A percentile compares a stretch with the other conserved stretches of the same genome.
phyloP scores from a whole-genome alignment of 2,113 vertebrate genomes.

The Psammodynastes pulverulentus region DNA sequence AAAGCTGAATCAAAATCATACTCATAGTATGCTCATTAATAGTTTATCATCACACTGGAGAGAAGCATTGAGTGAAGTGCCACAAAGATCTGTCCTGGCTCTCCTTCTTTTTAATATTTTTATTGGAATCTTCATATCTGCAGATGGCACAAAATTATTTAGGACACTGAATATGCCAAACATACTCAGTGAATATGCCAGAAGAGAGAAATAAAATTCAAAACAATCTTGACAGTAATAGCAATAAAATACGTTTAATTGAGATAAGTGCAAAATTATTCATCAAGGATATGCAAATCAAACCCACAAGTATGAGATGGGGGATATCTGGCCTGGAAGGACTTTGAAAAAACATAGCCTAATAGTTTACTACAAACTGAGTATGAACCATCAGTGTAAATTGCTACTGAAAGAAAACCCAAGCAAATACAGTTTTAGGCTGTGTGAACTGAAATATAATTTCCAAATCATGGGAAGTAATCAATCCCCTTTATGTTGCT shows the following conservation, averaged over 20 bases:
- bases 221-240: not conserved
- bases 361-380: not conserved
- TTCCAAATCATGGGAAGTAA: not conserved
- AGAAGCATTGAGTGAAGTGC: not conserved
- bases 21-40: not conserved
- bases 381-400: not conserved
- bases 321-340: not conserved
- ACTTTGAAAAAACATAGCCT: not conserved
- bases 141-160: not conserved
- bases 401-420: not conserved
- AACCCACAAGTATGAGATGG: not conserved
- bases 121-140: not conserved
- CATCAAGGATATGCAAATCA: not conserved
- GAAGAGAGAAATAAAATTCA: not conserved
- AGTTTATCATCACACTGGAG: not conserved
- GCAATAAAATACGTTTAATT: not conserved
- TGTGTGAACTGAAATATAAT: not conserved
- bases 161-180: not conserved
- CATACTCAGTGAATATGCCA: not conserved
- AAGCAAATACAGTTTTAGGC: not conserved
- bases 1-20: not conserved
- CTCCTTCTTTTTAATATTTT: not conserved
- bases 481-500: not conserved
- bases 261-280: not conserved
- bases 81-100: not conserved